Evolutionary conservation across 2,888 invertebrate species (phyloP).

Genomic region (Onthophagus sagittarius): DNA sequence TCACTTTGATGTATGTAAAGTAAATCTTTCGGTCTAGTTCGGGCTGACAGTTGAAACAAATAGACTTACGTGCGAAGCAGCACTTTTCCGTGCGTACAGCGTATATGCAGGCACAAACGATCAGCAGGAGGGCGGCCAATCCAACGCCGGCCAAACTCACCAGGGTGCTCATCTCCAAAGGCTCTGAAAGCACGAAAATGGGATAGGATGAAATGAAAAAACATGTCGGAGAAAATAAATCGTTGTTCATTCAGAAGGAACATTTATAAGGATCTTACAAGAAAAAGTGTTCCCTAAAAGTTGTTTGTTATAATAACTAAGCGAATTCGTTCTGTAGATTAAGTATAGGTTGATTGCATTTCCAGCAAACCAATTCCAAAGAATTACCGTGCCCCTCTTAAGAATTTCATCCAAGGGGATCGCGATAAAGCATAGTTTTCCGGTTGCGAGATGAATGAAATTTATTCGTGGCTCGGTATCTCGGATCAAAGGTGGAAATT

Average conservation of each 20-base stretch:
- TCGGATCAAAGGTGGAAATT: constrained; percentile 5
- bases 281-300: background rate
- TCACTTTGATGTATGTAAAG: background rate
- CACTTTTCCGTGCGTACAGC: constrained; percentile 58
- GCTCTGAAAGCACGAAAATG: constrained; percentile 49
- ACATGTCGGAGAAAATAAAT: constrained; percentile 10
- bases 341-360: background rate
- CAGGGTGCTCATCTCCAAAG: constrained; percentile 58
- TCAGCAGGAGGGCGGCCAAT: constrained; percentile 53
- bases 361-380: background rate
- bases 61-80: constrained; percentile 60
- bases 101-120: constrained; percentile 57
- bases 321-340: background rate
- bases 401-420: background rate
- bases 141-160: constrained; percentile 57
- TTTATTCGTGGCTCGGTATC: constrained; percentile 2
- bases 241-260: constrained; percentile 5
- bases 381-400: background rate
- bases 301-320: background rate
- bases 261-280: constrained; percentile 1
- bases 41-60: background rate
- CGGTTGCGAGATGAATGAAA: background rate
- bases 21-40: background rate
- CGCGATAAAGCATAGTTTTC: background rate
- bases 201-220: background rate